These are phyloP conservation scores for Phenganax stokvisi DNA, from an alignment of 92 coral and sea anemone genomes.

Conservation along the genomic window DNA sequence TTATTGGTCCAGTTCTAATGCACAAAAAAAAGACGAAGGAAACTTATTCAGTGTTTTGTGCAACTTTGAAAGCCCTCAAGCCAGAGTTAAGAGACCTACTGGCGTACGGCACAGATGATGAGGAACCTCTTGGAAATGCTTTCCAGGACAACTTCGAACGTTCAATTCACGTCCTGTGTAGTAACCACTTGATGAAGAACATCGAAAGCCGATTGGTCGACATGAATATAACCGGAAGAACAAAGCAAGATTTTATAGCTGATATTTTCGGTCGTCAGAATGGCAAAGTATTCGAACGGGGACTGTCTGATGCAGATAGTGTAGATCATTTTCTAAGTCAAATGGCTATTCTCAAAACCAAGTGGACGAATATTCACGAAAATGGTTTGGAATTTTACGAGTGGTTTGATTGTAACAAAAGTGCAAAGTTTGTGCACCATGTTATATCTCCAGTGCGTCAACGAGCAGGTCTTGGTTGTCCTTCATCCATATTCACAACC, in stretches of 20 bases:
- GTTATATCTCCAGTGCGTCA: slow-evolving; percentile 43
- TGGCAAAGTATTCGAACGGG: slow-evolving; percentile 34
- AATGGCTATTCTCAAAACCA: slow-evolving; percentile 5
- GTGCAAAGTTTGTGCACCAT: slow-evolving; percentile 15
- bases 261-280: slow-evolving; percentile 23
- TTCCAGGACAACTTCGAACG: slow-evolving; percentile 43
- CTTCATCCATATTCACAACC: slow-evolving; percentile 29
- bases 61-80: slow-evolving; percentile 50
- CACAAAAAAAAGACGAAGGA: slow-evolving; percentile 53
- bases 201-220: slow-evolving; percentile 6
- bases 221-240: neutral
- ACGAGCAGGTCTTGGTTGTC: slow-evolving; percentile 49
- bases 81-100: slow-evolving; percentile 41
- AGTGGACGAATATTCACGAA: slow-evolving; percentile 16
- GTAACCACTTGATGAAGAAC: slow-evolving; percentile 1
- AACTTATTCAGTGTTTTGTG: slow-evolving; percentile 51
- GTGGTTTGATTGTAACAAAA: slow-evolving; percentile 26
- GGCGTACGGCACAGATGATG: slow-evolving; percentile 54
- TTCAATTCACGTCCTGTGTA: slow-evolving; percentile 6
- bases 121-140: slow-evolving; percentile 33
- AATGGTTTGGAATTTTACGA: slow-evolving; percentile 17
- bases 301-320: slow-evolving; percentile 17
- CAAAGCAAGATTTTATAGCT: slow-evolving; percentile 18
- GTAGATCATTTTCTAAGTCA: slow-evolving; percentile 13
- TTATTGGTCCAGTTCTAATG: slow-evolving; percentile 1